Conservation (phyloP, 2,888 invertebrate genomes). For the Tenthredo scrophulariae region DNA sequence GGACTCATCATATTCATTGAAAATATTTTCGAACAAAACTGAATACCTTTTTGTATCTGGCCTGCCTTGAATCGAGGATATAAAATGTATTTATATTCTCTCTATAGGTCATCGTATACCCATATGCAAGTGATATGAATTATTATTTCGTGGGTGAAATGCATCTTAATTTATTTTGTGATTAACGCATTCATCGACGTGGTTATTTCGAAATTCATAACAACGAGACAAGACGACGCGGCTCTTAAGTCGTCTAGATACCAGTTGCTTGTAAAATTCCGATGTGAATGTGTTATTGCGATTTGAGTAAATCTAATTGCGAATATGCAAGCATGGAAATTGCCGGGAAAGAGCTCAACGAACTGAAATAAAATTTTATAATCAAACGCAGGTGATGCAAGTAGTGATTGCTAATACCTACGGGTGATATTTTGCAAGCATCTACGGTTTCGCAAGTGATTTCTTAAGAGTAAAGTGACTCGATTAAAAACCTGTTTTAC, state of each 20-base stretch:
- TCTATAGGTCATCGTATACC: too few species aligned
- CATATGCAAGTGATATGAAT: not conserved
- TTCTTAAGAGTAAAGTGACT: not conserved
- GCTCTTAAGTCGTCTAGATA: not conserved
- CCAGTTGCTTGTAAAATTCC: not conserved
- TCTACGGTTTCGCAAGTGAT: not conserved
- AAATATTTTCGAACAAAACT: not conserved
- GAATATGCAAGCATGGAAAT: not conserved
- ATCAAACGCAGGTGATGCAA: not conserved
- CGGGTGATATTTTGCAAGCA: not conserved
- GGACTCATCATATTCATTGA: not conserved
- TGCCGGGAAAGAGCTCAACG: not conserved
- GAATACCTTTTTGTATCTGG: not conserved
- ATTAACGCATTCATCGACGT: not conserved
- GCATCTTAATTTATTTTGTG: not conserved
- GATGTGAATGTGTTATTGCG: not conserved
- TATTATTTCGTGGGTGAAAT: not conserved
- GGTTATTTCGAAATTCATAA: not conserved
- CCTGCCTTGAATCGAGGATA: not conserved
- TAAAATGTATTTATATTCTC: not conserved
- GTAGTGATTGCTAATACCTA: not conserved
- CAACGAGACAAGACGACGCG: not conserved
- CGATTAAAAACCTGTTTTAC: constrained; percentile 30
- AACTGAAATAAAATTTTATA: not conserved
- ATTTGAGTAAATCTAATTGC: not conserved